Base-by-base conservation (phyloP, 2,797 vertebrate genomes). In the Fistularia commersonii region DNA sequence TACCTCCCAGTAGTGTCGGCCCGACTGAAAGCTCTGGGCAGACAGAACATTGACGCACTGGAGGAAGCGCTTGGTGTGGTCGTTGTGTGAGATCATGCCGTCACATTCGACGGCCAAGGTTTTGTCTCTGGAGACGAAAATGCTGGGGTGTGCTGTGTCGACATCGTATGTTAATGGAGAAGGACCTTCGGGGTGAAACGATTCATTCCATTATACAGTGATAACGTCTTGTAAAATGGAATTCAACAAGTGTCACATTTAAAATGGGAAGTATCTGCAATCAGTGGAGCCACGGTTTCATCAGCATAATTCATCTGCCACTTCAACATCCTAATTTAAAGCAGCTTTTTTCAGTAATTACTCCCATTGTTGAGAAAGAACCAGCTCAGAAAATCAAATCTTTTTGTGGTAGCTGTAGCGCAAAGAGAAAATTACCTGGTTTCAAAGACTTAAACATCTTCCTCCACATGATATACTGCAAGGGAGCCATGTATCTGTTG, bases 1-100 rank as follows among this genome's bases (percentile, higher is more conserved):
- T 3, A 94, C 91, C 71, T 95, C 93, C 93, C 93, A 93, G 79
- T 94, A 95, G 79, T 93, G 92, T 9, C 3, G 79, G 32, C 92
- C 93, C 0, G 75, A 75, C 56, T 78, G 58, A 11, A 94, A 94
- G 48, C 83, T 72, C 77, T 90, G 89, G 0, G 72, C 53, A 1
- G 83, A 80, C 52, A 95, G 84, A 32, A 94, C 72, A 0, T 94
- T 95, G 56, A 94, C 90, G 0, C 92, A 92, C 82, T 92, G 92
- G 3, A 85, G 57, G 74, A 95, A 95, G 11, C 90, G 91, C 46
- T 76, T 88, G 32, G 64, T 66, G 66, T 83, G 80, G 32, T 41
- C 48, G 7, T 43, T 33, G 11, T 87, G 77, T 0, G 39, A 44
- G 1, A 51, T 57, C 23, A 85, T 76, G 14, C 0, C 13, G 1